Conservation (phyloP, 64 coral and sea anemone genomes). For the Actinia equina region DNA sequence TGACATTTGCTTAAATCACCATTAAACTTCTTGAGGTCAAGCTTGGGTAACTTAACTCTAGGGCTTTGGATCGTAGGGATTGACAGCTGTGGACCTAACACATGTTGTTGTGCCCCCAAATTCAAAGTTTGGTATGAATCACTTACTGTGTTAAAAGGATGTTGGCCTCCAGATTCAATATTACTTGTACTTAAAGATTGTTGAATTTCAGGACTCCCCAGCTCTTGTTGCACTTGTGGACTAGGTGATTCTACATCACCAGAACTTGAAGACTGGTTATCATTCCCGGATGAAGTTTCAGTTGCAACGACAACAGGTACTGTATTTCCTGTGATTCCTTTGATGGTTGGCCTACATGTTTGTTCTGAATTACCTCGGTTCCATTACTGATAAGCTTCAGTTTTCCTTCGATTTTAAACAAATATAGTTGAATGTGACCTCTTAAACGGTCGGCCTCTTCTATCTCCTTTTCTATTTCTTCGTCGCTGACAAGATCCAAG, state of each 20-base stretch:
- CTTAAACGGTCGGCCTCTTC: not conserved
- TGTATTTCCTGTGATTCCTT: not conserved
- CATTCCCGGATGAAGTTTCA: not conserved
- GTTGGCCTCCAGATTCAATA: not conserved
- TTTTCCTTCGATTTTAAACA: not conserved
- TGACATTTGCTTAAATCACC: slow-evolving; percentile 48
- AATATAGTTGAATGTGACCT: not conserved
- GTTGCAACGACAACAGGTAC: not conserved
- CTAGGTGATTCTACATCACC: not conserved
- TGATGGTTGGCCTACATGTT: not conserved
- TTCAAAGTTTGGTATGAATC: not conserved
- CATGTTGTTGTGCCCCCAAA: not conserved
- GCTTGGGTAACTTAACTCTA: slow-evolving; percentile 48
- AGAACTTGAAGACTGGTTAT: not conserved
- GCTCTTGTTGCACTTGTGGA: not conserved
- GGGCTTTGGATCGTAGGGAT: not conserved
- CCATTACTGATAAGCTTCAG: not conserved
- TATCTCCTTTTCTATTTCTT: slow-evolving; percentile 24
- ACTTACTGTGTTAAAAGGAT: not conserved
- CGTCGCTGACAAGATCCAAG: not conserved
- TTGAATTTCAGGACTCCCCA: not conserved
- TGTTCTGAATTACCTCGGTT: not conserved
- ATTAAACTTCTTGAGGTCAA: slow-evolving; percentile 35
- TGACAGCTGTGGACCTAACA: not conserved
- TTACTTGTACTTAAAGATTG: not conserved